phyloP scores from a whole-genome alignment of 2,113 vertebrate species.

The Empidonax alnorum region DNA sequence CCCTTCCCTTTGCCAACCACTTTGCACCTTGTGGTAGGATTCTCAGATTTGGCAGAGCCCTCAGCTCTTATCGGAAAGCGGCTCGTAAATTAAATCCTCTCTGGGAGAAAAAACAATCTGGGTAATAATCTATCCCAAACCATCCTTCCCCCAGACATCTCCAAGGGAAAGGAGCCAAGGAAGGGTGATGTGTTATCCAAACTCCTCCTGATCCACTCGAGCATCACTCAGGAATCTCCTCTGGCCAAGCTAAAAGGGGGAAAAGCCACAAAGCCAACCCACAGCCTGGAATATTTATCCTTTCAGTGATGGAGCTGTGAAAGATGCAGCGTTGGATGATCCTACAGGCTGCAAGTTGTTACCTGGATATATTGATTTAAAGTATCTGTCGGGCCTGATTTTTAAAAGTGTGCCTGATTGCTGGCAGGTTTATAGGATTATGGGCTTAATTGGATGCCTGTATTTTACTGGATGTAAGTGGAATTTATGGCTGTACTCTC shows the following conservation, averaged over 20 bases:
- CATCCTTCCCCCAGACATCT: rapidly evolving
- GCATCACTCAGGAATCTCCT: background rate
- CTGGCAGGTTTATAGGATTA: constrained; percentile 82
- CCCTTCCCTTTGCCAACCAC: background rate
- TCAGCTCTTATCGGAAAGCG: background rate
- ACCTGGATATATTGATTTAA: constrained; percentile 76
- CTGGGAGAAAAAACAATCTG: background rate
- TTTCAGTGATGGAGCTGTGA: background rate
- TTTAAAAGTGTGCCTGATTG: constrained; percentile 69
- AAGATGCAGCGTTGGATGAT: constrained; percentile 42
- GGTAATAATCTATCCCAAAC: background rate
- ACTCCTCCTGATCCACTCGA: background rate
- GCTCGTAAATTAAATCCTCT: constrained; percentile 22
- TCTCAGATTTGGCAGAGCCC: background rate
- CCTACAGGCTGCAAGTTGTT: constrained; percentile 60
- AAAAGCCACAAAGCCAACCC: background rate
- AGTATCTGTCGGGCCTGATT: constrained; percentile 73
- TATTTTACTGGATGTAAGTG: constrained; percentile 74
- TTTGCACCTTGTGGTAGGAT: background rate
- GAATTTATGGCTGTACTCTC: constrained; percentile 71
- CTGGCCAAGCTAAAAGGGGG: background rate
- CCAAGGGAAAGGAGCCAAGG: background rate
- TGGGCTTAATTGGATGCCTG: constrained; percentile 79
- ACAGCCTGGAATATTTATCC: constrained; percentile 21
- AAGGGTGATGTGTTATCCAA: background rate